A percentile compares a stretch with the other conserved stretches of the same genome.
These are phyloP conservation scores for Oxystoma pomonae DNA, from an alignment of 2,888 invertebrate genomes.

Conservation along the genomic window DNA sequence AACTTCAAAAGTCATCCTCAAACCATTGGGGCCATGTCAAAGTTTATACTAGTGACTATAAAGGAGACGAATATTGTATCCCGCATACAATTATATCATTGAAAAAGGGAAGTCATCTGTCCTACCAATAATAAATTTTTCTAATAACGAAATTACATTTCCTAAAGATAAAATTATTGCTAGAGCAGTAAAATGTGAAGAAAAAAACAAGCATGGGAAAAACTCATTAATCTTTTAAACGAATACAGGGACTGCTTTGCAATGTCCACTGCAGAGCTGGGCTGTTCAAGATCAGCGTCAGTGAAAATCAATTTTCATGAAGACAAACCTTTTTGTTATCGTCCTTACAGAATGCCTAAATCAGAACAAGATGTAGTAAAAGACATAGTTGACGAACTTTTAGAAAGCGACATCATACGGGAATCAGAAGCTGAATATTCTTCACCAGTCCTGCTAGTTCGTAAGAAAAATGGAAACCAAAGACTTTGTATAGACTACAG, in stretches of 20 bases:
- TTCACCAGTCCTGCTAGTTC: constrained; percentile 22
- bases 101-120: no score
- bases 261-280: constrained; percentile 11
- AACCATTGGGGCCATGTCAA: no score
- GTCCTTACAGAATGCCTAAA: constrained; percentile 22
- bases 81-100: no score
- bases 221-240: no score
- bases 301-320: constrained; percentile 17
- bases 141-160: no score
- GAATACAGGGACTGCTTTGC: constrained; percentile 20
- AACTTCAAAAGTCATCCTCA: no score
- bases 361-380: constrained; percentile 17
- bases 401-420: constrained; percentile 16
- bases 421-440: constrained; percentile 21
- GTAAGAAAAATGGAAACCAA: constrained; percentile 23
- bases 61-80: no score
- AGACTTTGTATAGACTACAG: constrained; percentile 20
- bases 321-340: constrained; percentile 18
- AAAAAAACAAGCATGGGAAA: no score
- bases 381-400: constrained; percentile 18
- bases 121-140: no score
- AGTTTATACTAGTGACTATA: no score
- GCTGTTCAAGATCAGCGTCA: constrained; percentile 17
- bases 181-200: no score
- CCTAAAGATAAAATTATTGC: no score